phyloP scores from a whole-genome alignment of 2,888 invertebrate species.

The Agrotis exclamationis region DNA sequence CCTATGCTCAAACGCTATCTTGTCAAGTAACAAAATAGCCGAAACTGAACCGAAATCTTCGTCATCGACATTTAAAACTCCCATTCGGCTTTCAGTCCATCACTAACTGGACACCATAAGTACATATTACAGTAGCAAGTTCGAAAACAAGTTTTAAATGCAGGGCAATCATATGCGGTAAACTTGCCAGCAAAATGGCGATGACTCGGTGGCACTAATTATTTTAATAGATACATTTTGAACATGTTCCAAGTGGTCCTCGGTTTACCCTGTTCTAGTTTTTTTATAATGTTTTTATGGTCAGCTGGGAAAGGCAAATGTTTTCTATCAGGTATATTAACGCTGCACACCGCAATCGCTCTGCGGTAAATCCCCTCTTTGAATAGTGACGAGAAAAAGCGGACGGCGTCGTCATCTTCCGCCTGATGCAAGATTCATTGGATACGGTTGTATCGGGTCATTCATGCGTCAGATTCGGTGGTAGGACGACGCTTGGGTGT shows the following conservation, averaged over 20 bases:
- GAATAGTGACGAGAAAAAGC: too few species aligned
- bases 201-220: conserved; percentile 46
- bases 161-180: conserved; percentile 59
- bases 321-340: neutral
- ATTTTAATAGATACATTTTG: conserved; percentile 63
- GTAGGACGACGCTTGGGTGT: too few species aligned
- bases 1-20: neutral
- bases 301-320: conserved; percentile 22
- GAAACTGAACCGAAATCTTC: neutral
- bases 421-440: too few species aligned
- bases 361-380: too few species aligned
- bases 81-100: neutral
- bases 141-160: conserved; percentile 58
- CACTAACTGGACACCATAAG: conserved; percentile 3
- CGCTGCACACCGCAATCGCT: neutral
- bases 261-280: conserved; percentile 27
- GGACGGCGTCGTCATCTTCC: too few species aligned
- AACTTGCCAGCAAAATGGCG: conserved; percentile 27
- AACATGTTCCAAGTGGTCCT: conserved; percentile 32
- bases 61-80: neutral
- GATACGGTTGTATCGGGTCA: too few species aligned
- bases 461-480: too few species aligned
- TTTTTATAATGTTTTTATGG: conserved; percentile 7
- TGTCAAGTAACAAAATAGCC: too few species aligned
- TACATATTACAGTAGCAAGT: conserved; percentile 35